phyloP scores from a whole-genome alignment of 2,797 vertebrate species.

The Danio kyathit region DNA sequence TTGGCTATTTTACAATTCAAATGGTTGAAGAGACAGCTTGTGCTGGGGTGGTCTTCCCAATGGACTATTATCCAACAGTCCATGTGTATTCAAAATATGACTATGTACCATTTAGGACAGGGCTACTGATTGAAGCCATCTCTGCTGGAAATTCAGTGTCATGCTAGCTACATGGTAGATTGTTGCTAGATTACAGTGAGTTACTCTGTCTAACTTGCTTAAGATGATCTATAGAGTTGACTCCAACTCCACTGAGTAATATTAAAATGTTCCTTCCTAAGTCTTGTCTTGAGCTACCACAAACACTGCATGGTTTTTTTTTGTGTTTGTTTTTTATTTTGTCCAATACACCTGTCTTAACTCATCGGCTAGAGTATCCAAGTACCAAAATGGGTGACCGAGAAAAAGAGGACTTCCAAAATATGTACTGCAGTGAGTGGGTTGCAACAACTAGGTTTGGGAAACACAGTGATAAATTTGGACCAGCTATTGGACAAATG shows the following conservation, averaged over 20 bases:
- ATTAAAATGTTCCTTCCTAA: background rate
- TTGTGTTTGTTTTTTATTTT: background rate
- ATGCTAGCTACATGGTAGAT: background rate
- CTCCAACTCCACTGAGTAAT: background rate
- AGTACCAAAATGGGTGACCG: background rate
- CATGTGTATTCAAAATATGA: background rate
- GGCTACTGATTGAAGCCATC: conserved; percentile 5
- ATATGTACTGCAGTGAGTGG: background rate
- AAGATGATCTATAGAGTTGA: background rate
- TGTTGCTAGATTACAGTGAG: background rate
- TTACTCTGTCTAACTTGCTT: background rate
- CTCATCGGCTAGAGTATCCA: background rate
- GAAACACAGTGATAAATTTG: background rate
- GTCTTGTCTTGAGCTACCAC: background rate
- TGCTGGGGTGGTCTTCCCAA: background rate
- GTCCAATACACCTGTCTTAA: background rate
- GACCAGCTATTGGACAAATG: background rate
- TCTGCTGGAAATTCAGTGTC: background rate
- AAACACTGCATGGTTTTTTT: background rate
- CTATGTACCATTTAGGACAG: background rate
- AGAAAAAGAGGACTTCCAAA: background rate
- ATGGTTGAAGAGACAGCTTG: background rate
- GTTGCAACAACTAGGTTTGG: background rate
- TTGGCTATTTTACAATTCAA: background rate
- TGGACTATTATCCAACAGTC: background rate